phyloP scores from a whole-genome alignment of 2,113 vertebrate species.

The Abramis brama region DNA sequence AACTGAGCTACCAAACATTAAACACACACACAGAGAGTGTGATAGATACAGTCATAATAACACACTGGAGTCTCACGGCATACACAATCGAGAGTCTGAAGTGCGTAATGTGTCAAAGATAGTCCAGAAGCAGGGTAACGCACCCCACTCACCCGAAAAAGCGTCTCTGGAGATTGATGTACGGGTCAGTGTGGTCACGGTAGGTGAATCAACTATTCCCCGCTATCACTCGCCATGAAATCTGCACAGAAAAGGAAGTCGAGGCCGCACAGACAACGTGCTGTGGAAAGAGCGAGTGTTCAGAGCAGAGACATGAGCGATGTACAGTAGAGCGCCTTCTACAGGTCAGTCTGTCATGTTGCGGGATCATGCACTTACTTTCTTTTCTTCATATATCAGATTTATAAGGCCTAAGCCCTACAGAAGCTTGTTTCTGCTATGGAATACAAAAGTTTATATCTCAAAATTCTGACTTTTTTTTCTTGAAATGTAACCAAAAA shows the following conservation, averaged over 20 bases:
- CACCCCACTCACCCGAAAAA: conserved; percentile 22
- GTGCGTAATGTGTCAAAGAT: neutral
- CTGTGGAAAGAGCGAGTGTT: conserved; percentile 36
- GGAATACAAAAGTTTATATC: no score
- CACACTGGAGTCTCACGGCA: neutral
- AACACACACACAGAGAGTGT: neutral
- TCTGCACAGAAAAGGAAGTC: conserved; percentile 48
- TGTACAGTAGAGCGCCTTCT: neutral
- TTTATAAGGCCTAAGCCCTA: no score
- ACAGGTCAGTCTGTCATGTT: neutral
- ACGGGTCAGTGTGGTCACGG: conserved; percentile 42
- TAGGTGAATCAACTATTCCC: conserved; percentile 45
- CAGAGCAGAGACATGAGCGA: neutral
- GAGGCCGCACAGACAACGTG: conserved; percentile 36
- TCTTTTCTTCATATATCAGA: no score
- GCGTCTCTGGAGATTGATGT: conserved; percentile 27
- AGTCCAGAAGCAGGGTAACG: neutral
- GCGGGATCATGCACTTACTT: no score
- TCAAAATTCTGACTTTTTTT: no score
- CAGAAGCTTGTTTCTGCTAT: no score
- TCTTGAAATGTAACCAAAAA: no score
- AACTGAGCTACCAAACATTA: conserved; percentile 37
- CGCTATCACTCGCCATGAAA: conserved; percentile 48
- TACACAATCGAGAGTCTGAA: neutral
- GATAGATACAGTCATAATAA: conserved; percentile 5